These are phyloP conservation scores for Lates japonicus DNA, from an alignment of 2,797 vertebrate genomes.

Conservation along the genomic window DNA sequence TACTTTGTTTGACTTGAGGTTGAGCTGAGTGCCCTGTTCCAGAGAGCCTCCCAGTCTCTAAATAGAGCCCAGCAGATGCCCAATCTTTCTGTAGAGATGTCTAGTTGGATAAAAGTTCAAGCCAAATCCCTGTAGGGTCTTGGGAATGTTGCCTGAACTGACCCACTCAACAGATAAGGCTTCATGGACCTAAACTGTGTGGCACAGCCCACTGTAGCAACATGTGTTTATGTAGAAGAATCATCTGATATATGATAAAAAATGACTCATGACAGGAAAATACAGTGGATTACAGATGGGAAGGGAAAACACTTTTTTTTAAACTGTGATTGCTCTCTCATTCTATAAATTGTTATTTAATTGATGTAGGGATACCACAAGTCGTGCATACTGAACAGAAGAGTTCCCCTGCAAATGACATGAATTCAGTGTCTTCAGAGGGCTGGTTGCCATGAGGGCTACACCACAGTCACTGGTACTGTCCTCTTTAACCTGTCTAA, in stretches of 20 bases:
- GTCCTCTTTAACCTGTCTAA: not conserved
- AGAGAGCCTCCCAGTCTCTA: constrained; percentile 64
- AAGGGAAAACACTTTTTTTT: not conserved
- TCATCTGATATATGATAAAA: constrained; percentile 18
- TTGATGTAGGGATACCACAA: not conserved
- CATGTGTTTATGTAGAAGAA: constrained; percentile 9
- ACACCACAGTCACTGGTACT: not conserved
- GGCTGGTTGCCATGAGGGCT: too few species aligned
- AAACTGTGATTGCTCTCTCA: not conserved
- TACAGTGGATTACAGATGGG: not conserved
- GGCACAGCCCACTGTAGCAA: not conserved
- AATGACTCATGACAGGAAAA: constrained; percentile 29
- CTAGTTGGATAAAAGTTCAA: constrained; percentile 57
- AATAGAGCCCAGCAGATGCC: constrained; percentile 74
- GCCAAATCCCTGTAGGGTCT: constrained; percentile 61
- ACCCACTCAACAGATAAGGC: constrained; percentile 49
- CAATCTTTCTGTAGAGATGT: constrained; percentile 53
- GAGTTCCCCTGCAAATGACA: not conserved
- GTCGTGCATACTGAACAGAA: not conserved
- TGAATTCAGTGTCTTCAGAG: not conserved
- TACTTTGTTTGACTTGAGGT: constrained; percentile 75
- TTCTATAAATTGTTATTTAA: constrained; percentile 13
- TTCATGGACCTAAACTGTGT: not conserved
- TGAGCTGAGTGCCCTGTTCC: constrained; percentile 61
- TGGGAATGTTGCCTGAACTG: constrained; percentile 60